These are phyloP conservation scores for Embidobia sp. DNA, from an alignment of 2,888 invertebrate genomes.

Conservation along the genomic window DNA sequence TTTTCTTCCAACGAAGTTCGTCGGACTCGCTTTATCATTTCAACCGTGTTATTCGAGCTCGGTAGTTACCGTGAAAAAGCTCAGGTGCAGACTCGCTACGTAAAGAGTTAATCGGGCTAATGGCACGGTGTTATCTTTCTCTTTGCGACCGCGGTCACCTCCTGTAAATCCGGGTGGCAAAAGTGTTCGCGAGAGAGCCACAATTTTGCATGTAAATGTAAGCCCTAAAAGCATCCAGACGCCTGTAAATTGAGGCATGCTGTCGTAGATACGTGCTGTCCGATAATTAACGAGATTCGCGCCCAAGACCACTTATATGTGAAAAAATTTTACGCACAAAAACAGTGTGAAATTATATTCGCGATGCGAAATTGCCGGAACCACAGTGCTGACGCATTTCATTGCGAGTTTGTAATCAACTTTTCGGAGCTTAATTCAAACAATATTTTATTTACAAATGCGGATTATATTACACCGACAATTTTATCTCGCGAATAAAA, in stretches of 20 bases:
- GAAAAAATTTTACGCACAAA: neutral
- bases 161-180: constrained; percentile 38
- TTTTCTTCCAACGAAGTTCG: constrained; percentile 35
- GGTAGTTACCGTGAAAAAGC: constrained; percentile 62
- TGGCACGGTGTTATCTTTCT: constrained; percentile 70
- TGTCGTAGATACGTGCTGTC: constrained; percentile 28
- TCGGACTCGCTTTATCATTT: constrained; percentile 41
- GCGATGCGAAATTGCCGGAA: no score
- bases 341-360: no score
- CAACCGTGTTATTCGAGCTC: constrained; percentile 45
- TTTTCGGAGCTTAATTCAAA: no score
- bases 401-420: no score
- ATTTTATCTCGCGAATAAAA: no score
- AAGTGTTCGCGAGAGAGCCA: constrained; percentile 41
- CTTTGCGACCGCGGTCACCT: constrained; percentile 58
- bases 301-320: constrained; percentile 8
- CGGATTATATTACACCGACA: no score
- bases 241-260: constrained; percentile 44
- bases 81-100: constrained; percentile 63
- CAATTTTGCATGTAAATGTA: constrained; percentile 49
- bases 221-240: constrained; percentile 50
- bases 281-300: constrained; percentile 52
- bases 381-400: no score
- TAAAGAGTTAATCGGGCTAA: constrained; percentile 73
- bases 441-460: no score